Evolutionary conservation across 2,113 vertebrate species (phyloP).

Genomic region (Aegithalos caudatus): DNA sequence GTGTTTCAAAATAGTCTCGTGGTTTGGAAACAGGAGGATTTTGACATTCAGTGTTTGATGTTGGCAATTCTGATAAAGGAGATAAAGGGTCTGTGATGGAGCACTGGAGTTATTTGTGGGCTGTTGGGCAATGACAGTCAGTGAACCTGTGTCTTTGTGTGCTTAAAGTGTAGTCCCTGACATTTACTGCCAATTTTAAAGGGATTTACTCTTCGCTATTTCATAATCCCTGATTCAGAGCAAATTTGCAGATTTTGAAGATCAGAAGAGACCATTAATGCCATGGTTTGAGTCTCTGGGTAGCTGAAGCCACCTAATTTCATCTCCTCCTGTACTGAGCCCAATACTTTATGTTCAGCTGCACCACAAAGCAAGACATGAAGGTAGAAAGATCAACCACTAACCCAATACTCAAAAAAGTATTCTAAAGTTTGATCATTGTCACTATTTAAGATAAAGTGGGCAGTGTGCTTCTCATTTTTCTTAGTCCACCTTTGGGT

Average conservation of each 20-base stretch:
- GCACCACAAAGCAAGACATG: background rate
- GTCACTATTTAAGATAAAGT: background rate
- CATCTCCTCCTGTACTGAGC: background rate
- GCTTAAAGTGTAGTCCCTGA: constrained; percentile 10
- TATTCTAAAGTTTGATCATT: background rate
- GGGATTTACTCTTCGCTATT: constrained; percentile 7
- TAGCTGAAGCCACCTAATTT: background rate
- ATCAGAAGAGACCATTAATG: background rate
- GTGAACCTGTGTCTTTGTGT: background rate
- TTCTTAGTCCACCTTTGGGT: background rate
- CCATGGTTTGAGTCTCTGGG: background rate
- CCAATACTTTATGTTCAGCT: background rate
- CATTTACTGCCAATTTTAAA: constrained; percentile 46
- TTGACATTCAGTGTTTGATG: background rate
- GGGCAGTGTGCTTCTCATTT: background rate
- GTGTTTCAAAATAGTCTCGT: background rate
- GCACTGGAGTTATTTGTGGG: background rate
- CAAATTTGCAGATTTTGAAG: constrained; percentile 12
- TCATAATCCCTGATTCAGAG: constrained; percentile 1
- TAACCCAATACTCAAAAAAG: background rate
- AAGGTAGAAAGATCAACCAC: background rate
- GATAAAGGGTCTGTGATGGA: background rate
- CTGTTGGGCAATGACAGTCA: constrained; percentile 11
- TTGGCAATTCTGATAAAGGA: background rate
- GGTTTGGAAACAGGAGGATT: constrained; percentile 11